These are phyloP conservation scores for Gnathonemus echidnorhynchus DNA, from an alignment of 2,113 vertebrate genomes.

Conservation along the genomic window DNA sequence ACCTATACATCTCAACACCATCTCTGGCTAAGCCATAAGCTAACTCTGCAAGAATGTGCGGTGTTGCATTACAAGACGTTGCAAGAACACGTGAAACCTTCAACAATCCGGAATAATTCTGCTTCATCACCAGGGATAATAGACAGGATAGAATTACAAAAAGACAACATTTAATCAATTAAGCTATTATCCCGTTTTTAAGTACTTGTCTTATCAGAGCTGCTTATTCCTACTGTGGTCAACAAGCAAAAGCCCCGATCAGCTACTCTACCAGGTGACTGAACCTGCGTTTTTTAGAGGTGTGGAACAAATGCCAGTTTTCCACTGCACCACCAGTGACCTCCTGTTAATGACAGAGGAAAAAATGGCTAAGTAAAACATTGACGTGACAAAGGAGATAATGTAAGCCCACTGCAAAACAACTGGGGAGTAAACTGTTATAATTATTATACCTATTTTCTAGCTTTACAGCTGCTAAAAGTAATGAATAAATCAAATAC, in stretches of 20 bases:
- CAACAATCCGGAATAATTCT: background rate
- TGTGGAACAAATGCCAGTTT: background rate
- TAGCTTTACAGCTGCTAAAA: background rate
- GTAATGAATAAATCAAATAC: background rate
- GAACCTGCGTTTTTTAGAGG: background rate
- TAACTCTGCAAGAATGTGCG: background rate
- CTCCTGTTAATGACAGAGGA: slow-evolving; percentile 3
- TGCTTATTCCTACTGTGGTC: background rate
- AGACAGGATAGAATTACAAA: background rate
- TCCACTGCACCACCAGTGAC: background rate
- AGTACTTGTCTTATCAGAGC: background rate
- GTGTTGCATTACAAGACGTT: background rate
- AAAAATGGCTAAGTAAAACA: background rate
- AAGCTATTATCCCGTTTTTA: background rate
- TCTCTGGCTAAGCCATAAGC: background rate
- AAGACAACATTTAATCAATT: background rate
- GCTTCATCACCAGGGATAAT: background rate
- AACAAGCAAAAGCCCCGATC: background rate
- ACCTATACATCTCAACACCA: background rate
- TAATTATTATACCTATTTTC: background rate
- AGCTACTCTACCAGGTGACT: background rate
- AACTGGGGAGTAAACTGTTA: background rate
- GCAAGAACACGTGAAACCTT: background rate
- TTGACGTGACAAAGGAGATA: background rate
- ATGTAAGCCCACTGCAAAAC: background rate